Percentiles rank a stretch among this genome's conserved stretches.
These are phyloP conservation scores for Oxygymnocypris stewartii DNA, from an alignment of 2,113 vertebrate genomes.

Conservation along the genomic window DNA sequence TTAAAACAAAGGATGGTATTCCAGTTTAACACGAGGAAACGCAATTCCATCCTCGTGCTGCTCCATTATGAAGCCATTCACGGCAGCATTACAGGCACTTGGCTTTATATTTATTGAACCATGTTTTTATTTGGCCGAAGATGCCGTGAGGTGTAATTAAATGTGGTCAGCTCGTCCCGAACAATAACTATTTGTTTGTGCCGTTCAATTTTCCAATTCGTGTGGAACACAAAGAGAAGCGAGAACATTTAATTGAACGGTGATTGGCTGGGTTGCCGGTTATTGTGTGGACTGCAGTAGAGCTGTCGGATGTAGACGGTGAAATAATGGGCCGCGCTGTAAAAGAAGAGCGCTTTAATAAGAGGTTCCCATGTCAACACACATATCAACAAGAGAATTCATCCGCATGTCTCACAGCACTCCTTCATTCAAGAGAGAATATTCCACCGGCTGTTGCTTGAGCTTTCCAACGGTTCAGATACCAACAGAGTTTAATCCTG, in stretches of 20 bases:
- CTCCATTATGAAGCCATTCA: neutral
- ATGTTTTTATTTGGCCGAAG: constrained; percentile 44
- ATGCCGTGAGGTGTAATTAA: constrained; percentile 51
- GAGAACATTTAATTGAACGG: constrained; percentile 60
- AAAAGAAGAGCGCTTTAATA: constrained; percentile 51
- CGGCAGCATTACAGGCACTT: constrained; percentile 31
- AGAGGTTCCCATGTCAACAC: constrained; percentile 46
- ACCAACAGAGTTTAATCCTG: neutral
- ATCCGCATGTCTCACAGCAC: neutral
- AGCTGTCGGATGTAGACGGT: constrained; percentile 41
- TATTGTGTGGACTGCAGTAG: constrained; percentile 47
- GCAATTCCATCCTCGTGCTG: constrained; percentile 45
- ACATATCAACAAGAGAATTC: constrained; percentile 41
- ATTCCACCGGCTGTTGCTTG: neutral
- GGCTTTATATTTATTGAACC: constrained; percentile 44
- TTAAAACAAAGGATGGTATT: constrained; percentile 40
- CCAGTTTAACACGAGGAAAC: constrained; percentile 17
- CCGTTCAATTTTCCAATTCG: constrained; percentile 54
- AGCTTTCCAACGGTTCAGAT: neutral
- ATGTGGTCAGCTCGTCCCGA: constrained; percentile 41
- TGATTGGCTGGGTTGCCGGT: constrained; percentile 44
- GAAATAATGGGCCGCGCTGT: constrained; percentile 53
- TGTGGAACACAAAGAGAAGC: constrained; percentile 50
- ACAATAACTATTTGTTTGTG: constrained; percentile 49
- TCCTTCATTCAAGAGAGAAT: neutral